phyloP scores from a whole-genome alignment of 2,888 invertebrate genomes.

The Zele albiditarsus region DNA sequence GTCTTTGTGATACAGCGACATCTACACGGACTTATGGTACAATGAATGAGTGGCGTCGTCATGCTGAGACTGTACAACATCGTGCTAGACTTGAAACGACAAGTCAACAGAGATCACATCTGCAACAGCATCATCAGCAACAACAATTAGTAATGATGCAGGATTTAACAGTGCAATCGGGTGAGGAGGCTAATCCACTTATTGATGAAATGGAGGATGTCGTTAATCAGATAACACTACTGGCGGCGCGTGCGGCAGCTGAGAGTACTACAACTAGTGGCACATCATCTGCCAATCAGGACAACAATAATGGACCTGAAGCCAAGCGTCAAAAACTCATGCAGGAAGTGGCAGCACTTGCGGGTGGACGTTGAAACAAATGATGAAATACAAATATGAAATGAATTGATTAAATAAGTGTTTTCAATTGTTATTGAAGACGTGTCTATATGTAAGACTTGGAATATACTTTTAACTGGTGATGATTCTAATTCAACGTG shows the following conservation, averaged over 20 bases:
- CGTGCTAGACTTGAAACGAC: slow-evolving; percentile 65
- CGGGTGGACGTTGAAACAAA: slow-evolving; percentile 62
- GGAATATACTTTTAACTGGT: neutral
- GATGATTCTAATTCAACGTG: slow-evolving; percentile 16
- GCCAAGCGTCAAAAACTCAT: slow-evolving; percentile 64
- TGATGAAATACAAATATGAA: slow-evolving; percentile 1
- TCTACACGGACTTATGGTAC: slow-evolving; percentile 75
- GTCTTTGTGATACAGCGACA: slow-evolving; percentile 77
- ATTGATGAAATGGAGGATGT: slow-evolving; percentile 89
- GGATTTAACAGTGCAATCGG: slow-evolving; percentile 62
- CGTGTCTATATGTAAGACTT: neutral
- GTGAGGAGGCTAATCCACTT: slow-evolving; percentile 73
- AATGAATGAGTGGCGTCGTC: slow-evolving; percentile 78
- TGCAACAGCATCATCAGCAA: slow-evolving; percentile 48
- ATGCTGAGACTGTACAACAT: slow-evolving; percentile 78
- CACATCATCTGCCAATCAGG: slow-evolving; percentile 57
- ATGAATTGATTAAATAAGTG: neutral
- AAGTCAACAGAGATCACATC: slow-evolving; percentile 52
- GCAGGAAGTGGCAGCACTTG: slow-evolving; percentile 66
- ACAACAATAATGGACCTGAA: slow-evolving; percentile 68
- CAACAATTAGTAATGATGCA: slow-evolving; percentile 38
- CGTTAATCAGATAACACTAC: slow-evolving; percentile 85
- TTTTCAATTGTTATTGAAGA: slow-evolving; percentile 10
- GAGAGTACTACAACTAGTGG: slow-evolving; percentile 73
- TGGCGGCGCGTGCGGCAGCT: slow-evolving; percentile 85